Evolutionary conservation across 2,113 vertebrate genomes (phyloP).

Genomic region (Zosterops borbonicus): DNA sequence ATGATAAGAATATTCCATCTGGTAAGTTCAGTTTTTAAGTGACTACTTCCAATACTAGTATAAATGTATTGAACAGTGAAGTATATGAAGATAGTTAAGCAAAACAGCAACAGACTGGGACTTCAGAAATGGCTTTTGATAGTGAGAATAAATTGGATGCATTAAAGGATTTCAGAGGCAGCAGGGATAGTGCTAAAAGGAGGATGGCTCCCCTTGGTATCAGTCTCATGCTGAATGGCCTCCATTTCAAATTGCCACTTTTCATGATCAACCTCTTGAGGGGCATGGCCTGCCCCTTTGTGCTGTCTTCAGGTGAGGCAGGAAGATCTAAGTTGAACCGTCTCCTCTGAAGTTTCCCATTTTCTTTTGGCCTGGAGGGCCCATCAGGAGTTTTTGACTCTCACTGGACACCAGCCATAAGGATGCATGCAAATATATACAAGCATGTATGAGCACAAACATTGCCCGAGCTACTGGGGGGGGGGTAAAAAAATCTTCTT

Average conservation of each 20-base stretch:
- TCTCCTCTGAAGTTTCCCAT: background rate
- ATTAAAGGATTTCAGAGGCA: background rate
- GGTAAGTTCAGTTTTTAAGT: slow-evolving; percentile 63
- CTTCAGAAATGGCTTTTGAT: background rate
- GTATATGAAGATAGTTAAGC: background rate
- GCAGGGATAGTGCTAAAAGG: background rate
- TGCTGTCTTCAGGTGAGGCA: background rate
- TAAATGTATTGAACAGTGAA: background rate
- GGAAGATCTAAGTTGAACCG: background rate
- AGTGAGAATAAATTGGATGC: background rate
- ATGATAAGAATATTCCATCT: slow-evolving; percentile 73
- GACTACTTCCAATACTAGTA: background rate
- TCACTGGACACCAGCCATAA: background rate
- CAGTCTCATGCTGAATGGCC: background rate
- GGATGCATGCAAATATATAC: background rate
- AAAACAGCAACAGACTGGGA: background rate
- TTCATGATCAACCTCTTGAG: background rate
- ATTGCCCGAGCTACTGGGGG: background rate
- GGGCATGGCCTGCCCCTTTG: background rate
- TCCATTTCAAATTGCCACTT: background rate
- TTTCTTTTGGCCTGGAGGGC: background rate
- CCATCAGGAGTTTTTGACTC: background rate
- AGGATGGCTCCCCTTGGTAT: background rate
- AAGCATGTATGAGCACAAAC: background rate
- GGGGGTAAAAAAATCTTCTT: background rate